Conservation (phyloP, 2,113 vertebrate species). For the Lampris megalopsis region DNA sequence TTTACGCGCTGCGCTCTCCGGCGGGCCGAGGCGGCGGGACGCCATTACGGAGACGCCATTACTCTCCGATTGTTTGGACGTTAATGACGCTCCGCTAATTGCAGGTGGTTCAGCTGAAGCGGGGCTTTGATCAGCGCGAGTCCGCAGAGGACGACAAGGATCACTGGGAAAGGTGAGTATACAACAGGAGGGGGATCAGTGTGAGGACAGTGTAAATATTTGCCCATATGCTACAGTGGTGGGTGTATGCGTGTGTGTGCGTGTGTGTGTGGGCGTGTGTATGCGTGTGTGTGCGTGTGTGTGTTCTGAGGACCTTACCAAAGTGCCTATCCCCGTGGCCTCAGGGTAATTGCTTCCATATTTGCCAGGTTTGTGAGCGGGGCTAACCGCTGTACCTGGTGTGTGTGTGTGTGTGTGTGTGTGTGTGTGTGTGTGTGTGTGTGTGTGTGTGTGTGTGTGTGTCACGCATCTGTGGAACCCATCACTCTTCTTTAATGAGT, state of each 20-base stretch:
- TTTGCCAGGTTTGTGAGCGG: constrained; percentile 43
- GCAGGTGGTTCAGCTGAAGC: background rate
- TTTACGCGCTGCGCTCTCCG: too few species aligned
- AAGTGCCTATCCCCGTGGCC: constrained; percentile 35
- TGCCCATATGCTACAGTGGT: background rate
- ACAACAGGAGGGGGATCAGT: background rate
- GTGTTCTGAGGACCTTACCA: constrained; percentile 32
- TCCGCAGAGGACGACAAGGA: background rate
- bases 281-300: constrained; percentile 15
- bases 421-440: background rate
- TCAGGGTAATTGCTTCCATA: constrained; percentile 68
- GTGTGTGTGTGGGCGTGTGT: background rate
- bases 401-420: constrained; percentile 28
- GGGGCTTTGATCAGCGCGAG: background rate
- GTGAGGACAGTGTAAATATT: constrained; percentile 23
- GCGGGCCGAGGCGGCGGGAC: too few species aligned
- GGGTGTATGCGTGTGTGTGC: constrained; percentile 2
- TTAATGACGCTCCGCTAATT: background rate
- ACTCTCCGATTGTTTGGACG: background rate
- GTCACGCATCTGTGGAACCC: constrained; percentile 55
- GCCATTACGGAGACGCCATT: too few species aligned
- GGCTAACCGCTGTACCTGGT: constrained; percentile 66
- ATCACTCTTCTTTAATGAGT: constrained; percentile 59
- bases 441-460: background rate
- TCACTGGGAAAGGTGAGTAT: background rate